These are phyloP conservation scores for Ochropleura plecta DNA, from an alignment of 2,888 invertebrate species.

Conservation along the genomic window DNA sequence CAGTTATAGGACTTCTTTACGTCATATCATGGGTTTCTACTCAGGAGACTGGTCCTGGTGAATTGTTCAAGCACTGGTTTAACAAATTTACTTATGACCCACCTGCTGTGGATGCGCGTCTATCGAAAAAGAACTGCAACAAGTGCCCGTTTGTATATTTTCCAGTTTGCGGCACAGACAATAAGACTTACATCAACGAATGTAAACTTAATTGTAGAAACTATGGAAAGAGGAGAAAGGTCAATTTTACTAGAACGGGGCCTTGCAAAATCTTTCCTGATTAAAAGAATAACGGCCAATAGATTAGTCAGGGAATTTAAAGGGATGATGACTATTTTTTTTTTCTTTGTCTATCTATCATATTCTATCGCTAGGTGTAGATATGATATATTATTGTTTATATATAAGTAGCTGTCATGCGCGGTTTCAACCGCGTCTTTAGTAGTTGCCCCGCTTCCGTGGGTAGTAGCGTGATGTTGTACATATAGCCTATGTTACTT, in stretches of 20 bases:
- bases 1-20: conserved; percentile 33
- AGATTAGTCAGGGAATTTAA: neutral
- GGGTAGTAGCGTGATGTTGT: too few species aligned
- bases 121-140: conserved; percentile 1
- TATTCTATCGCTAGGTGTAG: too few species aligned
- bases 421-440: too few species aligned
- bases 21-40: too few species aligned
- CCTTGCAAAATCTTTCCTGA: conserved; percentile 40
- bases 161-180: conserved; percentile 73
- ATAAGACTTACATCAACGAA: conserved; percentile 73
- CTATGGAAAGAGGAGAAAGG: accelerated
- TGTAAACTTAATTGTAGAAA: conserved; percentile 71
- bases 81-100: conserved; percentile 7
- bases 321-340: too few species aligned
- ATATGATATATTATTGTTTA: too few species aligned
- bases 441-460: too few species aligned
- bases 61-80: neutral
- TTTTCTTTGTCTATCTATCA: too few species aligned
- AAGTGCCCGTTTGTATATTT: conserved; percentile 71
- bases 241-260: conserved; percentile 16
- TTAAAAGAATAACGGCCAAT: neutral
- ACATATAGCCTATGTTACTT: too few species aligned
- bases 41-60: neutral
- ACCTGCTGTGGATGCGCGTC: accelerated
- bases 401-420: too few species aligned